Evolutionary conservation across 2,113 vertebrate species (phyloP), one percentile per base, ranked within the genome.

Genomic region (Albula goreensis): DNA sequence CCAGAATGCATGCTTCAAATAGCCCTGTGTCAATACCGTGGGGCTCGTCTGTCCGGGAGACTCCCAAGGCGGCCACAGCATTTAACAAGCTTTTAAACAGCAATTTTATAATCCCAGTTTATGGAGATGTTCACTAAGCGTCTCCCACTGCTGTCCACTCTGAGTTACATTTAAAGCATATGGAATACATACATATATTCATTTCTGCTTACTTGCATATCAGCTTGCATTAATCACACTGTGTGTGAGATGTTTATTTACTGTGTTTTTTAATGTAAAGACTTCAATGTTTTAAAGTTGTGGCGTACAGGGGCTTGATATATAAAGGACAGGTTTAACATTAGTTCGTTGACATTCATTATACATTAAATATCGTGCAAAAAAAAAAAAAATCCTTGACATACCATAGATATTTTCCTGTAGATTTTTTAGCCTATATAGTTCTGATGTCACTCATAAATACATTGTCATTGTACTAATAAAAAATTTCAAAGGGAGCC

Each of bases 21-120:
- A 4, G 31, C 25, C 80, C 0, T 82, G 22, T 74, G 80, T 81
- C 83, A 77, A 41, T 86, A 78, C 53, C 6, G 8, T 15, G 8
- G 78, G 66, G 83, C 78, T 88, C 78, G 63, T 83, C 70, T 83
- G 63, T 85, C 83, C 74, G 22, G 19, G 31, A 15, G 3, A 25
- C 13, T 66, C n/a, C 17, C 19, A 13, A 66, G 11, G 41, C 60
- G 17, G 10, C 11, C 60, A 63, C 12, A 15, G 53, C 53, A 56
- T 56, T 56, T 6, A 56, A 56, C 6, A 56, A 56, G 53, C 53
- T 56, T 74, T 74, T 74, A 74, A 74, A 74, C 70, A 66, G 31
- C 31, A 41, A 41, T 41, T 41, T 41, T 41, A 41, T 41, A 0
- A 31, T 6, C 70, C 4, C 4, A 9, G 5, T 9, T 31, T 10